Evolutionary conservation across 2,797 vertebrate genomes (phyloP), one percentile per base, ranked within the genome.

Genomic region (Scomberomorus guttatus): DNA sequence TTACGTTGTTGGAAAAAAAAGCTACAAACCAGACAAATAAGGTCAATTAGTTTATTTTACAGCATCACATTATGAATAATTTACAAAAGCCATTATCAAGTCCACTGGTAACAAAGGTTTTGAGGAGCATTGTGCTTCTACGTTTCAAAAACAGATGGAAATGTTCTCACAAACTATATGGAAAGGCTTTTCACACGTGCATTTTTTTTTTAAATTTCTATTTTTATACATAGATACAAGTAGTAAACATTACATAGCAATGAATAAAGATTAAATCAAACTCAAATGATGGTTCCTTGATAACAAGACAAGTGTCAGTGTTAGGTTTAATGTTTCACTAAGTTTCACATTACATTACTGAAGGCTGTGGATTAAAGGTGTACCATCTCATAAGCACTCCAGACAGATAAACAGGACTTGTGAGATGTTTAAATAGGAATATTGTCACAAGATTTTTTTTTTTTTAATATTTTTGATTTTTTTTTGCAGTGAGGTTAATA

Each of bases 231-330:
- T 87, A 89, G 83, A 79, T 93, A 93, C 92, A 91, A 90, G 90
- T 86, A 87, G 39, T 93, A 74, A 92, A 95, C 95, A 89, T 92
- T 92, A 94, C 91, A 93, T 86, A 93, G 92, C 94, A 93, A 92
- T 92, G 91, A 94, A 86, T 88, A 82, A 88, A 85, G 80, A 79
- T 75, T 20, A 79, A 77, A 77, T 84, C 56, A 87, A 77, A 92
- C 81, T 86, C 75, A 87, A 81, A 91, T 15, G 55, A 85, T 67
- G 72, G 81, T 77, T 93, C 72, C 66, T 88, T 42, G 58, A 84
- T 86, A 84, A 74, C 60, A 60, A 80, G 71, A 81, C 75, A 58
- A 70, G 80, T 76, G 75, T 91, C 70, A 69, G 87, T 90, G 86
- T 86, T 76, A n/a, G 76, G 80, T 83, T 92, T 74, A 80, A 81